Conservation (phyloP, 2,888 invertebrate genomes). For the Troides aeacus region DNA sequence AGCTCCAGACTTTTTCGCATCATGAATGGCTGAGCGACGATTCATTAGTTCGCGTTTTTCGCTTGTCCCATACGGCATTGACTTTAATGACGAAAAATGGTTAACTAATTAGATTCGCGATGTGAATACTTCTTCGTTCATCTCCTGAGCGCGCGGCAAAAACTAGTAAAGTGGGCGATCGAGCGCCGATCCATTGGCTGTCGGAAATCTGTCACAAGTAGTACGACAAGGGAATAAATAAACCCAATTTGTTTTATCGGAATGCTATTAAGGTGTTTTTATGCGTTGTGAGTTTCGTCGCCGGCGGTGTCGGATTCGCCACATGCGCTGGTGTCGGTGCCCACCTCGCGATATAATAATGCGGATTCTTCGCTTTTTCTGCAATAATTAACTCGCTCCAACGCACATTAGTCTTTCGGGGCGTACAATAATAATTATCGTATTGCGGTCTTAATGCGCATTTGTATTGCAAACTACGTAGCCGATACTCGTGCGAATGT, state of each 20-base stretch:
- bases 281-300: slow-evolving; percentile 47
- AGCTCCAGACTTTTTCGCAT: slow-evolving; percentile 35
- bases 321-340: slow-evolving; percentile 44
- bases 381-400: slow-evolving; percentile 35
- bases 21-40: slow-evolving; percentile 33
- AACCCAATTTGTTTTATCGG: slow-evolving; percentile 50
- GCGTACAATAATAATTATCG: slow-evolving; percentile 32
- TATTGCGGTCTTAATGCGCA: slow-evolving; percentile 20
- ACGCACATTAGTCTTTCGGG: slow-evolving; percentile 32
- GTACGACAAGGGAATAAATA: slow-evolving; percentile 42
- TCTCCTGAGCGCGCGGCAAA: slow-evolving; percentile 30
- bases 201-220: slow-evolving; percentile 40
- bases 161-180: slow-evolving; percentile 30
- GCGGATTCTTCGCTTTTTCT: slow-evolving; percentile 39
- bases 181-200: slow-evolving; percentile 34
- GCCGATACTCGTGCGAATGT: slow-evolving; percentile 28
- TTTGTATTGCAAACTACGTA: slow-evolving; percentile 24
- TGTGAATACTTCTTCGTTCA: slow-evolving; percentile 31
- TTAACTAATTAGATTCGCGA: slow-evolving; percentile 33
- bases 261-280: slow-evolving; percentile 53
- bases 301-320: slow-evolving; percentile 53
- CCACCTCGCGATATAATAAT: slow-evolving; percentile 34
- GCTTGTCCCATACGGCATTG: slow-evolving; percentile 17
- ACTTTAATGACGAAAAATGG: slow-evolving; percentile 29
- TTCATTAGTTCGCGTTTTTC: slow-evolving; percentile 34